A percentile compares a stretch with the other conserved stretches of the same genome.
Evolutionary conservation across 2,113 vertebrate genomes (phyloP).

Genomic region (Ia io): DNA sequence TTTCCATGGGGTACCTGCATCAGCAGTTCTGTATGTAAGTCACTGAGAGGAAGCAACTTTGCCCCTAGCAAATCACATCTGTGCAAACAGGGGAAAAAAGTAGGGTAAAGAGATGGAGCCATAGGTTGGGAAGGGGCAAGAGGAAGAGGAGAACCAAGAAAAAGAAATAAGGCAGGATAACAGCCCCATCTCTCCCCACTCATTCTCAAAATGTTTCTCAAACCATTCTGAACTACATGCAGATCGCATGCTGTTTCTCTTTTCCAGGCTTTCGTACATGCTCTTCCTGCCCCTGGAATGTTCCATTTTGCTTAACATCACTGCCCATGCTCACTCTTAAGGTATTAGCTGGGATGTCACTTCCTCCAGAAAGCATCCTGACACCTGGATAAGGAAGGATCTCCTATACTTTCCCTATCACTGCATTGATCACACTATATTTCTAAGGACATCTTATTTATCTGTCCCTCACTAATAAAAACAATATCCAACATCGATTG

Average conservation of each 20-base stretch:
- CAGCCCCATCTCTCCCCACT: not conserved
- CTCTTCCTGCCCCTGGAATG: not conserved
- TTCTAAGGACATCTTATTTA: not conserved
- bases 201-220: not conserved
- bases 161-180: not conserved
- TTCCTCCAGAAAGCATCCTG: not conserved
- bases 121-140: not conserved
- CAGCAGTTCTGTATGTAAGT: conserved; percentile 67
- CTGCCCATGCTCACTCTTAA: not conserved
- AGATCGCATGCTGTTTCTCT: too few species aligned
- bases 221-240: not conserved
- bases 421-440: not conserved
- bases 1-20: conserved; percentile 63
- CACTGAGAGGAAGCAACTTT: conserved; percentile 50
- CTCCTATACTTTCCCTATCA: not conserved
- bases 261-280: not conserved
- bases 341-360: not conserved
- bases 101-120: not conserved
- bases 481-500: not conserved
- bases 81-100: conserved; percentile 28
- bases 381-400: not conserved
- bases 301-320: not conserved
- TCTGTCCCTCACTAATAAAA: not conserved
- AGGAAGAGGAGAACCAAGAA: not conserved
- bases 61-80: conserved; percentile 49